phyloP scores from a whole-genome alignment of 2,113 vertebrate species.

The Crotalus tigris region DNA sequence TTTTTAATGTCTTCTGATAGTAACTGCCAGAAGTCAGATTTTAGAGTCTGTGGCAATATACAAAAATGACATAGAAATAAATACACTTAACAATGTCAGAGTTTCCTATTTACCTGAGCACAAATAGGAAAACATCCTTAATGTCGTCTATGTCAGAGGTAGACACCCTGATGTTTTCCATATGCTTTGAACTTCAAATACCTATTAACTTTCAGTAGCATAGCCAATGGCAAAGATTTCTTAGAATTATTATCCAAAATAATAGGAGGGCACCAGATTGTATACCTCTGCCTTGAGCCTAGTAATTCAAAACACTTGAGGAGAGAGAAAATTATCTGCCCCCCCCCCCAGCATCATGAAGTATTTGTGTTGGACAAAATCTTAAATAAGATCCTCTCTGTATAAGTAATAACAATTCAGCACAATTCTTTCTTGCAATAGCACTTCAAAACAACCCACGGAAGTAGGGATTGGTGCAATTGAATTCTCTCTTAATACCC shows the following conservation, averaged over 20 bases:
- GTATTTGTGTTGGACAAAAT: slow-evolving; percentile 37
- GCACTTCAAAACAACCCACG: background rate
- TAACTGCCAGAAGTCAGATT: background rate
- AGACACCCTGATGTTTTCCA: background rate
- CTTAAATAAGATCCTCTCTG: background rate
- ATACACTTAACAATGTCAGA: background rate
- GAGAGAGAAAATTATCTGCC: background rate
- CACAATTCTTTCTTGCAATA: background rate
- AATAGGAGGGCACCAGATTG: background rate
- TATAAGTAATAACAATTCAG: background rate
- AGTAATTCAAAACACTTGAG: background rate
- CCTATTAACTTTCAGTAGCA: background rate
- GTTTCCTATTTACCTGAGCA: background rate
- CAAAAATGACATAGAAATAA: background rate
- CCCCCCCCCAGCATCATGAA: background rate
- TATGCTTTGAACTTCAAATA: background rate
- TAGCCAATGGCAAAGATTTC: background rate
- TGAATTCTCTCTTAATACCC: background rate
- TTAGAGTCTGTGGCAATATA: background rate
- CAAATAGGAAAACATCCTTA: background rate
- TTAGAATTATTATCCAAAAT: background rate
- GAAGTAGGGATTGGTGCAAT: background rate
- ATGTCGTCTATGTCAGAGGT: background rate
- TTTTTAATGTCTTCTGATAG: background rate
- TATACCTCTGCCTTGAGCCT: background rate